Base-by-base conservation (phyloP, 2,888 invertebrate species). In the Andrena minutula region DNA sequence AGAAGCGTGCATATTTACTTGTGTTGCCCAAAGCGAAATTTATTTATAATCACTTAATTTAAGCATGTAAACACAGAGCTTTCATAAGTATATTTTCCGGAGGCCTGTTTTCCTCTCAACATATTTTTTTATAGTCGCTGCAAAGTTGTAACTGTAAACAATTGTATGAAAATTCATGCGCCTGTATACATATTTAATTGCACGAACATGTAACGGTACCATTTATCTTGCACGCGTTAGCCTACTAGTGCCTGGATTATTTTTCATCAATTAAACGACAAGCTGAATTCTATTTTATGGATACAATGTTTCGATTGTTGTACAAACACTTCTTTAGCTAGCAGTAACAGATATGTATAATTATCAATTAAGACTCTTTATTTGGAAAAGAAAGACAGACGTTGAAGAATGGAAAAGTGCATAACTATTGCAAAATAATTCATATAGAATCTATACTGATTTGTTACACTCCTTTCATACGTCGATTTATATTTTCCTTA, bases 1-100 rank as follows among this genome's bases (percentile, higher is more conserved):
- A 66, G 69, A 60, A 23, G 41, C 28, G 56, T 74, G 47, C 61
- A 5, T 30, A 35, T 20, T 63, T 35, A 61, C 10, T 26, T 63
- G 56, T 47, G 32, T 77, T 76, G 60, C 70, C 49, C 60, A 68
- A 77, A 75, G 47, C n/a, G 75, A 69, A 73, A 72, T 82, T 77
- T 83, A 82, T 56, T 41, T 65, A 49, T 51, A 73, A 84, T 53
- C 26, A 47, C 7, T 58, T 72, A 58, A 58, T 73, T 35, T 65
- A 51, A 70, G 16, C n/a, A 41, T 35, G 41, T 72, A 28, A 30
- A 76, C 61, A 63, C 49, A 80, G 32, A 78, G 61, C 51, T 53
- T 64, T 53, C 23, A 53, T 26, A 51, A 75, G 28, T 51, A 53
- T 41, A 69, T 58, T 53, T 0, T 20, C 32, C 7, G 12, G 28